phyloP scores from a whole-genome alignment of 2,113 vertebrate genomes.

The Miniopterus natalensis region DNA sequence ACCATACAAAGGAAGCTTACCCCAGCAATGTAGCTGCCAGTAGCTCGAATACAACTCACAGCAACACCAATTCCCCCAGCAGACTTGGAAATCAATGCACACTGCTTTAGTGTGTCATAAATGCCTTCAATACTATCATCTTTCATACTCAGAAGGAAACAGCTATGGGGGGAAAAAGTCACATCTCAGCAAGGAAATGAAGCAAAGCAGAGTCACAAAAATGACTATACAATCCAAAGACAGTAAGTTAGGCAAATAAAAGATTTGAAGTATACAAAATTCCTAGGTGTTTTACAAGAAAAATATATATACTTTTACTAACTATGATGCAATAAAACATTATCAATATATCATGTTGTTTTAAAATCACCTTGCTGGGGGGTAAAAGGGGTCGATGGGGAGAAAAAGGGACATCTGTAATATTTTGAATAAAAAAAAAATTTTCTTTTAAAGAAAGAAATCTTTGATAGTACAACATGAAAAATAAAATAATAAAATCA shows the following conservation, averaged over 20 bases:
- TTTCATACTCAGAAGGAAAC: constrained; percentile 97
- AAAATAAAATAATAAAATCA: constrained; percentile 12
- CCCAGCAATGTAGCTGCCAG: constrained; percentile 98
- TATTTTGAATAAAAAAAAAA: no score
- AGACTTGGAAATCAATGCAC: constrained; percentile 97
- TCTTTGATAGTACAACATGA: not conserved
- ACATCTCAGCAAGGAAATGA: not conserved
- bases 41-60: constrained; percentile 97
- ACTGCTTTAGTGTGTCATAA: constrained; percentile 98
- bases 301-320: not conserved
- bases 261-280: constrained; percentile 27
- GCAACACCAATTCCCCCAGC: constrained; percentile 97
- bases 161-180: constrained; percentile 86
- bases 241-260: constrained; percentile 31
- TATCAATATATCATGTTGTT: not conserved
- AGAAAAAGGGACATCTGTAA: no score
- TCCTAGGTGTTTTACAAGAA: not conserved
- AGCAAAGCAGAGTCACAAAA: constrained; percentile 42
- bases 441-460: not conserved
- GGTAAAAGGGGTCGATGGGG: no score
- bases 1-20: constrained; percentile 86
- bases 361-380: constrained; percentile 57
- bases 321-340: constrained; percentile 16
- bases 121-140: constrained; percentile 99
- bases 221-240: not conserved